Percentiles rank a stretch among this genome's conserved stretches.
Conservation (phyloP, 2,888 invertebrate species). For the Lasioglossum villosulum region DNA sequence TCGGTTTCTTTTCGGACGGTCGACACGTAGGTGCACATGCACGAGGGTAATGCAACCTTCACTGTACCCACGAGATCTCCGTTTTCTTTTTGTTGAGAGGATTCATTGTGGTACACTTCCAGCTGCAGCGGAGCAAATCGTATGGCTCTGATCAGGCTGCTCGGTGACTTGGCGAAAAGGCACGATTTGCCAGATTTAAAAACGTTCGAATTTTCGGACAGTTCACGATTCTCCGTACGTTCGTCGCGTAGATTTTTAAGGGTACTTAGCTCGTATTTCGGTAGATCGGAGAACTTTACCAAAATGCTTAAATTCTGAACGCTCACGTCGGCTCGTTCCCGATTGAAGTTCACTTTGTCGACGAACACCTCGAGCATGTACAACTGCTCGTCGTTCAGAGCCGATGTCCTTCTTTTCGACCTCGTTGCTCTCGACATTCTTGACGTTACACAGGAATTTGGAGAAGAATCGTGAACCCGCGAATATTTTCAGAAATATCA, state of each 20-base stretch:
- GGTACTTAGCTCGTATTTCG: conserved; percentile 65
- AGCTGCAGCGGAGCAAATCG: conserved; percentile 57
- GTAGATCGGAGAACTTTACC: conserved; percentile 70
- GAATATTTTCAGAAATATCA: conserved; percentile 11
- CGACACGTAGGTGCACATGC: conserved; percentile 61
- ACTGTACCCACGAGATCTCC: conserved; percentile 57
- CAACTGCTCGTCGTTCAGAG: conserved; percentile 56
- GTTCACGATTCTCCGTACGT: conserved; percentile 24
- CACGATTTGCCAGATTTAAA: conserved; percentile 63
- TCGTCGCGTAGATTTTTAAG: background rate
- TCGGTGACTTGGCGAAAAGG: conserved; percentile 62
- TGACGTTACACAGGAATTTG: conserved; percentile 63
- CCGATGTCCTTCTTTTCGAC: background rate
- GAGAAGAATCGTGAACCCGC: conserved; percentile 36
- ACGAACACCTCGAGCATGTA: conserved; percentile 72
- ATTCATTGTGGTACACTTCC: conserved; percentile 41
- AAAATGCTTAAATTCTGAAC: conserved; percentile 55
- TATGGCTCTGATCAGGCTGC: conserved; percentile 58
- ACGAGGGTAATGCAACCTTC: conserved; percentile 57
- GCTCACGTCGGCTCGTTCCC: conserved; percentile 41
- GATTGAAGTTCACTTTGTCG: conserved; percentile 55
- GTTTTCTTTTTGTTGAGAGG: background rate
- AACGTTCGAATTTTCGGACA: background rate
- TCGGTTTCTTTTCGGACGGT: conserved; percentile 54
- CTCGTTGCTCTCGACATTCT: conserved; percentile 36